phyloP scores from a whole-genome alignment of 2,797 vertebrate species.

The Enteromius paludinosus region DNA sequence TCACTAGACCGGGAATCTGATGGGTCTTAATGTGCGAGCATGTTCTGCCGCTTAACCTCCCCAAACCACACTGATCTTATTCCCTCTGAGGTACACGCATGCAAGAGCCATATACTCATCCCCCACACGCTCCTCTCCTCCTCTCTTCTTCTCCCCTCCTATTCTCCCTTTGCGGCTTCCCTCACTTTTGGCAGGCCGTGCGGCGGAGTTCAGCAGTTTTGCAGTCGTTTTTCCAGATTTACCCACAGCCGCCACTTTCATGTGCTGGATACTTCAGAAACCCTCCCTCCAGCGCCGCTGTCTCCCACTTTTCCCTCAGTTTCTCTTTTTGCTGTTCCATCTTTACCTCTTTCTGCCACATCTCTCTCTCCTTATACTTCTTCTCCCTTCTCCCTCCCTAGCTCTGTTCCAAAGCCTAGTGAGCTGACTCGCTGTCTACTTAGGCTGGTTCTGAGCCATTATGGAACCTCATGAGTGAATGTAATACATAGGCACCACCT shows the following conservation, averaged over 20 bases:
- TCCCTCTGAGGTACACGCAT: conserved; percentile 50
- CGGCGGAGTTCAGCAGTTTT: conserved; percentile 61
- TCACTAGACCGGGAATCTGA: conserved; percentile 69
- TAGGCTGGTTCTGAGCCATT: background rate
- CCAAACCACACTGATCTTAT: conserved; percentile 62
- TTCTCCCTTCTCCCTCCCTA: background rate
- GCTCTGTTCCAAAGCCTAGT: conserved; percentile 6
- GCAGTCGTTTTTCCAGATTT: conserved; percentile 64
- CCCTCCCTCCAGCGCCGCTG: conserved; percentile 17
- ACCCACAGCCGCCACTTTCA: conserved; percentile 64
- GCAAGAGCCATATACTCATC: conserved; percentile 61
- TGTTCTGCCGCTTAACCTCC: conserved; percentile 76
- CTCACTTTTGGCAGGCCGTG: conserved; percentile 56
- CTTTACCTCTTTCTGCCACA: conserved; percentile 32
- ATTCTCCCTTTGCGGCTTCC: conserved; percentile 51
- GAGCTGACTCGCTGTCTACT: background rate
- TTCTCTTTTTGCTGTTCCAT: conserved; percentile 23
- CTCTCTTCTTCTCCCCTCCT: conserved; percentile 50
- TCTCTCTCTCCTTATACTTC: conserved; percentile 14
- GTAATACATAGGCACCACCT: background rate
- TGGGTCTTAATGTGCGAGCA: conserved; percentile 77
- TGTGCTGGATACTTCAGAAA: conserved; percentile 56
- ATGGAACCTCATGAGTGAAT: background rate
- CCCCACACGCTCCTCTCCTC: conserved; percentile 50
- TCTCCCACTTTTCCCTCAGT: conserved; percentile 28